Percentiles rank a stretch among this genome's conserved stretches.
phyloP scores from a whole-genome alignment of 2,888 invertebrate species.

The Caenorhabditis imperialis region DNA sequence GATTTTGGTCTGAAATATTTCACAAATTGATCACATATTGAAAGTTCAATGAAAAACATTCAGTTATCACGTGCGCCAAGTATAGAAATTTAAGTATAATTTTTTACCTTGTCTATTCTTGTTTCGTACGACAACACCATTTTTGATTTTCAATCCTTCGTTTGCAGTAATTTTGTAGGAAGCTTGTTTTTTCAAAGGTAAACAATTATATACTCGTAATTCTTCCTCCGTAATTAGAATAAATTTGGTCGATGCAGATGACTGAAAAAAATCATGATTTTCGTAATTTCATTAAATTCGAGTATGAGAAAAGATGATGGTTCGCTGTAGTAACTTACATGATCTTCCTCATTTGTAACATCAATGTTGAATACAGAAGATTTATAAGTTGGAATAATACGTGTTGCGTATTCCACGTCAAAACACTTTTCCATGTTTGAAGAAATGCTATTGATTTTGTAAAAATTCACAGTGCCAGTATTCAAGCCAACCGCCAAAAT shows the following conservation, averaged over 20 bases:
- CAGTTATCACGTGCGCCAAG: too few species aligned
- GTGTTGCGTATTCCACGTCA: constrained; percentile 3
- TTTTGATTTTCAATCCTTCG: constrained; percentile 39
- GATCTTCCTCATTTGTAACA: constrained; percentile 32
- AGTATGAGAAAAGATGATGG: background rate
- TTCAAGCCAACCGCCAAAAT: constrained; percentile 37
- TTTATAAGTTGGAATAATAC: background rate
- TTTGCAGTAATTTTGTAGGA: constrained; percentile 38
- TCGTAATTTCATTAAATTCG: too few species aligned
- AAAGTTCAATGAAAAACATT: too few species aligned
- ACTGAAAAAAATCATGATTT: constrained; percentile 27
- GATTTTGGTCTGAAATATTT: constrained; percentile 31
- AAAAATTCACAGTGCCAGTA: constrained; percentile 32
- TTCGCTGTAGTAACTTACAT: constrained; percentile 33
- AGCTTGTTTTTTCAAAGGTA: constrained; percentile 13
- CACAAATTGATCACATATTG: too few species aligned
- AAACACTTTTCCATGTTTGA: too few species aligned
- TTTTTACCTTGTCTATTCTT: constrained; percentile 11
- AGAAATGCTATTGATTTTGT: too few species aligned
- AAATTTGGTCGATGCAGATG: constrained; percentile 21
- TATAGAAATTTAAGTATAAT: constrained; percentile 2
- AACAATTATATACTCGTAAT: constrained; percentile 30
- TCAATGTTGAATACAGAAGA: constrained; percentile 26
- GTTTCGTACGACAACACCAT: constrained; percentile 25
- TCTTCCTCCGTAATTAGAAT: constrained; percentile 38